phyloP scores from a whole-genome alignment of 2,113 vertebrate species.

The Gavia stellata region DNA sequence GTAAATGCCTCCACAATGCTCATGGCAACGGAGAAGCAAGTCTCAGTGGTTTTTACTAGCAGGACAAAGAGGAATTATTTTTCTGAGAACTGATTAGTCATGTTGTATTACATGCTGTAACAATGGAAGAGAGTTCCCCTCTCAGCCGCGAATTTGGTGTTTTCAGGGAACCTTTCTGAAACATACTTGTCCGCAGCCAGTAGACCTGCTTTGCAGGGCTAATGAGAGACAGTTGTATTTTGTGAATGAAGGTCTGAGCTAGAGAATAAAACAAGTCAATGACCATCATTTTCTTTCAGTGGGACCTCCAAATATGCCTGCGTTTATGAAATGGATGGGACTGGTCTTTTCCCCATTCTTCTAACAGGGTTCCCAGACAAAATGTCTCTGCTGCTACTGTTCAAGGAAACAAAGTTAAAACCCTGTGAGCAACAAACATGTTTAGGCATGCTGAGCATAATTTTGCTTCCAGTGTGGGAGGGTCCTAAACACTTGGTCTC shows the following conservation, averaged over 20 bases:
- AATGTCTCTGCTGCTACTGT: slow-evolving; percentile 30
- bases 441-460: slow-evolving; percentile 23
- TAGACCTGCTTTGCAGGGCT: not conserved
- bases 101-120: not conserved
- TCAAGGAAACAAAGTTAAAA: slow-evolving; percentile 24
- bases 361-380: slow-evolving; percentile 11
- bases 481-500: slow-evolving; percentile 23
- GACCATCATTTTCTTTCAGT: not conserved
- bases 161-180: not conserved
- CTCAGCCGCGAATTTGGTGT: not conserved
- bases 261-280: not conserved
- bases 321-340: not conserved
- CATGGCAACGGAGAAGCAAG: not conserved
- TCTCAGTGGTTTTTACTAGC: not conserved
- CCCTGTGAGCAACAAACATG: not conserved
- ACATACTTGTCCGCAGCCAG: not conserved
- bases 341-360: not conserved
- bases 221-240: not conserved
- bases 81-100: not conserved
- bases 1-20: not conserved
- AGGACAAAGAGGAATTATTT: not conserved
- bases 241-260: not conserved
- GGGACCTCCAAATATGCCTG: not conserved
- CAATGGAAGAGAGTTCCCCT: not conserved
- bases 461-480: slow-evolving; percentile 41